Conservation (phyloP, 2,888 invertebrate genomes). For the Escarpia spicata region DNA sequence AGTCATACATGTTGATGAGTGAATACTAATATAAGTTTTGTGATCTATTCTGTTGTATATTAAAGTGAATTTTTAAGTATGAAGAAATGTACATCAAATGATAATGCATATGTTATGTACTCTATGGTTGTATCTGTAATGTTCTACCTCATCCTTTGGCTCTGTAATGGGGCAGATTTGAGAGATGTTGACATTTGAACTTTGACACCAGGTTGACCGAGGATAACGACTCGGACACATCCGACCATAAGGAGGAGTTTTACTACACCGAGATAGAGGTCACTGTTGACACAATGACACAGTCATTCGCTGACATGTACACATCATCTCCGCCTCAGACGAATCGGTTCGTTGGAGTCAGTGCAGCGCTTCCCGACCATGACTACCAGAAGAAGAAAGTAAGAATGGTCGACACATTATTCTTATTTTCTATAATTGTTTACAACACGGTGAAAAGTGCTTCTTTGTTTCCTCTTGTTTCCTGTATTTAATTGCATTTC, state of each 20-base stretch:
- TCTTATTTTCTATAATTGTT: neutral
- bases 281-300: constrained; percentile 57
- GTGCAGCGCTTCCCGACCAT: constrained; percentile 54
- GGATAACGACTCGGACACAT: constrained; percentile 67
- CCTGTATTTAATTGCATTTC: no score
- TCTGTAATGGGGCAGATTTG: neutral
- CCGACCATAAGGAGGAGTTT: constrained; percentile 82
- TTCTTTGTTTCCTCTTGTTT: no score
- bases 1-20: no score
- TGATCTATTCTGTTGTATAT: no score
- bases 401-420: neutral
- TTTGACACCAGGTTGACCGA: constrained; percentile 47
- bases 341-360: constrained; percentile 22
- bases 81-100: no score
- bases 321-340: constrained; percentile 53
- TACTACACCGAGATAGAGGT: constrained; percentile 63
- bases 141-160: neutral
- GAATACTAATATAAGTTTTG: no score
- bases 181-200: neutral
- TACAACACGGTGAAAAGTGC: no score
- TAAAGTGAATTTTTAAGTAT: no score
- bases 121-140: neutral
- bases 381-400: constrained; percentile 62
- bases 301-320: constrained; percentile 60
- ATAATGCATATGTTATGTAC: no score